phyloP scores from a whole-genome alignment of 2,888 invertebrate species.

The Fragum fragum region DNA sequence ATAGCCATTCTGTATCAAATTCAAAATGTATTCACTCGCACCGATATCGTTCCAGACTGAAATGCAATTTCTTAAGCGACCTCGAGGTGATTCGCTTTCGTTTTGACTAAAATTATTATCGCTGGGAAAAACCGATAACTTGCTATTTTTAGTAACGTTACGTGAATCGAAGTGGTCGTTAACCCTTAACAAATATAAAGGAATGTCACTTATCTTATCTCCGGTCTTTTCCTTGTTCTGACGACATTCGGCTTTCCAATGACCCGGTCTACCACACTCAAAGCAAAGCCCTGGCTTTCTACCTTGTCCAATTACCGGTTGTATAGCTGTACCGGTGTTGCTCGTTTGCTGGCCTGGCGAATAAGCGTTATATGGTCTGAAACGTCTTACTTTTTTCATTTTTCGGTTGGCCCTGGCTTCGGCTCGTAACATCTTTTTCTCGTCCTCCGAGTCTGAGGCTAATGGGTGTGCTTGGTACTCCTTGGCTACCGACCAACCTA shows the following conservation, averaged over 20 bases:
- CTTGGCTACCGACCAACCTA: conserved; percentile 29
- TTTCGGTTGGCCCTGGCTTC: conserved; percentile 17
- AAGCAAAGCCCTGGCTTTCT: conserved; percentile 12
- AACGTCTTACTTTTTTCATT: neutral
- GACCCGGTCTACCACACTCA: neutral
- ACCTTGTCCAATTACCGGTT: neutral
- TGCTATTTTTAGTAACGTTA: neutral
- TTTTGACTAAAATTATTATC: no score
- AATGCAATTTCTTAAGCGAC: neutral
- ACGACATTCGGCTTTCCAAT: conserved; percentile 8
- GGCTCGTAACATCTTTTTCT: conserved; percentile 16
- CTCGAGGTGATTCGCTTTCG: neutral
- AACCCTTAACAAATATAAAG: neutral
- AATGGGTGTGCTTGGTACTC: conserved; percentile 24
- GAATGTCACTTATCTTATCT: conserved; percentile 23
- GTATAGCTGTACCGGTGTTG: neutral
- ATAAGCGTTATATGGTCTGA: neutral
- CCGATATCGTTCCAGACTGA: neutral
- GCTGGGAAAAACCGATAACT: neutral
- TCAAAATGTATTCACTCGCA: neutral
- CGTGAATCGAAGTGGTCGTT: no score
- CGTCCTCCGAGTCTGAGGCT: conserved; percentile 29
- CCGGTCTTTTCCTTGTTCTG: neutral
- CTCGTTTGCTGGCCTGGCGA: neutral
- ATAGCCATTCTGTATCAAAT: conserved; percentile 10